Base-by-base conservation (phyloP, 2,113 vertebrate genomes). In the Myrmophylax atrothorax region DNA sequence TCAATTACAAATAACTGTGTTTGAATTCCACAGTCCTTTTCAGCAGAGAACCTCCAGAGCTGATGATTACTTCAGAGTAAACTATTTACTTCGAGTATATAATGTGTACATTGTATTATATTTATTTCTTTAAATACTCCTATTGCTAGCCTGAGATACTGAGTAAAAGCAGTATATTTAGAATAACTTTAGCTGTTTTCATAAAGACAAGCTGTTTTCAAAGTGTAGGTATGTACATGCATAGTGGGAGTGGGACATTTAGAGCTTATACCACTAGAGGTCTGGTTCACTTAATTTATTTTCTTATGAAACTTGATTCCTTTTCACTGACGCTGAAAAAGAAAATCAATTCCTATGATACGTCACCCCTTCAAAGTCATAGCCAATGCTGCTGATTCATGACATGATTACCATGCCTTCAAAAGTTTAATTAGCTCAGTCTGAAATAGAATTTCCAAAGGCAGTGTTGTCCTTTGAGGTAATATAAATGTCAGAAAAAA, bases 401-500 rank as follows among this genome's bases (percentile, higher is more conserved):
- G 50, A 56, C 44, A 55, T 73, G 69, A 89, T 91, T 95, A 84
- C 53, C 33, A 38, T 81, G 35, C 66, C 81, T 94, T 94, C 58
- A 58, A 59, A 96, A 86, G 62, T 87, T 93, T 81, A 95, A 56
- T 94, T 93, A 94, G 33, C 83, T 94, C 50, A 74, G 72, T 76
- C 72, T 93, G 59, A 95, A 89, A 90, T 58, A 76, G 72, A 93
- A 84, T 84, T 94, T 96, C 72, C 44, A 84, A 95, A 95, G 26
- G 15, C 63, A 73, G 9, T 52, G 76, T 76, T 95, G 66, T 96
- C 68, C 53, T 95, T 84, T 88, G 72, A 95, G 85, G 76, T 90
- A 96, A 96, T 79, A 94, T 35, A 84, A 96, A 93, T 93, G 94
- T 95, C 87, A 91, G 60, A 79, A 96, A 89, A 49, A 96, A 82